Evolutionary conservation across 2,113 vertebrate genomes (phyloP).

Genomic region (human (Homo sapiens)): DNA sequence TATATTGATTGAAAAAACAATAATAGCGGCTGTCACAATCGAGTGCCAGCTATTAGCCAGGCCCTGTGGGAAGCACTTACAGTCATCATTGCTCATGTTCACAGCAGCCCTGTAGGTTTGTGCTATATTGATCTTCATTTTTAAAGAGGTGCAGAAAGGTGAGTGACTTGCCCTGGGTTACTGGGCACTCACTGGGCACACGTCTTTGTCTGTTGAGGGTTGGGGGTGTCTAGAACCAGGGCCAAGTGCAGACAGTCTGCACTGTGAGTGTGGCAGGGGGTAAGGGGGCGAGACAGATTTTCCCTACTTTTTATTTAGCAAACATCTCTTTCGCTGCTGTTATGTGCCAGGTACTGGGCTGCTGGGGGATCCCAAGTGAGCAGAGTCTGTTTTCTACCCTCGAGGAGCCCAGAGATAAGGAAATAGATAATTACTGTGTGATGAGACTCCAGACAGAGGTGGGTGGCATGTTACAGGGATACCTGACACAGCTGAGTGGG

Average conservation of each 20-base stretch:
- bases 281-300: neutral
- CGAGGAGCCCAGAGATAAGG: slow-evolving; percentile 13
- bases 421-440: neutral
- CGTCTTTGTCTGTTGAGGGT: neutral
- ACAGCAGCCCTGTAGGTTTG: neutral
- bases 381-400: neutral
- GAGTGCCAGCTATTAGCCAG: neutral
- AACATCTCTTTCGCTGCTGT: neutral
- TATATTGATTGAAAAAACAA: neutral
- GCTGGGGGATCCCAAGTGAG: neutral
- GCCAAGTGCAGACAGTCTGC: neutral
- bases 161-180: neutral
- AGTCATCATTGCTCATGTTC: fast-evolving
- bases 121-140: too few relatives aligned
- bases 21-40: fast-evolving
- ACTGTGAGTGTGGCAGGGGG: too few relatives aligned
- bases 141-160: neutral
- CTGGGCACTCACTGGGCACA: neutral
- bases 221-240: neutral
- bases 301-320: neutral
- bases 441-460: neutral
- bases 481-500: neutral
- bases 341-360: neutral
- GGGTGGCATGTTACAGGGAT: neutral
- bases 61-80: neutral